Base-by-base conservation (phyloP, 2,113 vertebrate species). In the Caranx melampygus region DNA sequence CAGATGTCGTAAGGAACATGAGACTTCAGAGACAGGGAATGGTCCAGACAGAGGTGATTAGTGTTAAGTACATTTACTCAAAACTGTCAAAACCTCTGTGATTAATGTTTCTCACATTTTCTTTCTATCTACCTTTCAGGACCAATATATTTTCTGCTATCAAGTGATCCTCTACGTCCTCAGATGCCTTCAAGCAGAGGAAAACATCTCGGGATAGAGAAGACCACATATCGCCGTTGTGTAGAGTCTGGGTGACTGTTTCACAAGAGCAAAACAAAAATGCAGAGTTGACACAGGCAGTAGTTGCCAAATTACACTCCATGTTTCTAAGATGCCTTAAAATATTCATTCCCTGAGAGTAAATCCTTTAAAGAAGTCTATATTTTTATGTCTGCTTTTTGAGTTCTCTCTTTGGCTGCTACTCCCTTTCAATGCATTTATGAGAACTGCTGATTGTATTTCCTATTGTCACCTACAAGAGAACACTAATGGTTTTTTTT, bases 71-170 rank as follows among this genome's bases (percentile, higher is more conserved):
- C 34, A 15, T 37, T 11, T 18, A 61, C 9, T 62, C 9, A 8
- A 1, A 33, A 15, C n/a, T 26, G 26, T 9, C 1, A 4, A 2
- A 26, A 20, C 31, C 18, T 13, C 42, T 12, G 18, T 66, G 54
- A 16, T 37, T n/a, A 9, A 20, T 26, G 2, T 16, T 88, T 60
- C 10, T 44, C 4, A 62, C 12, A 45, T 26, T 37, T 13, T 37
- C 37, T 37, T 37, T 42, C 8, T 42, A 10, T 34, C 9, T 35
- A 10, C 51, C 62, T 64, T 15, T 15, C 91, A 99, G 98, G 96
- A 97, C 81, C 98, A 99, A 68, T 99, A 99, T 82, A 94, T 99
- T 87, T 99, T 99, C 96, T 99, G 98, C 96, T 99, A 99, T 93
- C 96, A 98, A 93, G 97, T 99, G 83, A 95, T 99, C 87, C 95